phyloP scores from a whole-genome alignment of 2,888 invertebrate genomes.

The Strigamia crassipes region DNA sequence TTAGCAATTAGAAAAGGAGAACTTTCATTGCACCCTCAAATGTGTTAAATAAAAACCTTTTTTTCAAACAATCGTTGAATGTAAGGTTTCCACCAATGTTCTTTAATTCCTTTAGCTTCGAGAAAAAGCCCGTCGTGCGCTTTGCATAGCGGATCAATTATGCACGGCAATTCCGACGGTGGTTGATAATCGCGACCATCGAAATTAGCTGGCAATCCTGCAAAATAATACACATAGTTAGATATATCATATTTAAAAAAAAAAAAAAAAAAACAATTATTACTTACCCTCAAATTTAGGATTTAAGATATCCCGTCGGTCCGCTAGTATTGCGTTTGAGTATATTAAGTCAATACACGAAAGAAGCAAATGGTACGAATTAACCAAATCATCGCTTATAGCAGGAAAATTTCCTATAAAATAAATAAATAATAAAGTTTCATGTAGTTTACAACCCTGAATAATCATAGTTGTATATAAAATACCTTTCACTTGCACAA shows the following conservation, averaged over 20 bases:
- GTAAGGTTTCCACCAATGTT: conserved; percentile 81
- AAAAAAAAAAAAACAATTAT: too few relatives aligned
- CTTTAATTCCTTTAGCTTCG: conserved; percentile 88
- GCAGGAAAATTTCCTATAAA: conserved; percentile 74
- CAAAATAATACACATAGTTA: conserved; percentile 47
- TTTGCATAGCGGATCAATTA: conserved; percentile 79
- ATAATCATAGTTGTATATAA: background rate
- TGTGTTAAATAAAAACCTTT: conserved; percentile 61
- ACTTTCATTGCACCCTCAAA: background rate
- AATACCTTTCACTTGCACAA: conserved; percentile 72
- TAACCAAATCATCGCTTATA: conserved; percentile 89
- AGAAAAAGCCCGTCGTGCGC: conserved; percentile 79
- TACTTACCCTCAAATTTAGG: conserved; percentile 73
- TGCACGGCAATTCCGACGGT: conserved; percentile 74
- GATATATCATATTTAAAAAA: background rate
- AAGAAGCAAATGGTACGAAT: conserved; percentile 87
- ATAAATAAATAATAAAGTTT: background rate
- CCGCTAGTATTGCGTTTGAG: conserved; percentile 79
- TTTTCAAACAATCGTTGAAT: conserved; percentile 76
- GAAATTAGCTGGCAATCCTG: conserved; percentile 75
- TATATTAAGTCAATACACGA: conserved; percentile 91
- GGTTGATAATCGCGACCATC: conserved; percentile 65
- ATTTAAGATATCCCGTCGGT: conserved; percentile 83
- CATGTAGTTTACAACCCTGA: too few relatives aligned
- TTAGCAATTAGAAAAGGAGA: background rate